A percentile compares a stretch with the other conserved stretches of the same genome.
Evolutionary conservation across 2,113 vertebrate species (phyloP).

Genomic region (Coturnix japonica): DNA sequence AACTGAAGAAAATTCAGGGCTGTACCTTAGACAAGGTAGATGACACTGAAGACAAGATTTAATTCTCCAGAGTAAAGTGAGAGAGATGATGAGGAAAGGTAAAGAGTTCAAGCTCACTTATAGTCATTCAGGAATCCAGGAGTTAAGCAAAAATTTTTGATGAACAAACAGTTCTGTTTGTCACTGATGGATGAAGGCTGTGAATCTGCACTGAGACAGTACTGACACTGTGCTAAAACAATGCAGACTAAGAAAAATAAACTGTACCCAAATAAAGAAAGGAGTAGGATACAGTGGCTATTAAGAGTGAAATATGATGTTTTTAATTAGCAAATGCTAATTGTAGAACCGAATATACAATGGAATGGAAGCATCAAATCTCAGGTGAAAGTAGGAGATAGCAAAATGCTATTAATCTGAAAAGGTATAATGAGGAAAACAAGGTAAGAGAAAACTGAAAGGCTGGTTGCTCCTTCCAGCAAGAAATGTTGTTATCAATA

Average conservation of each 20-base stretch:
- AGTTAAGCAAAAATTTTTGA: constrained; percentile 58
- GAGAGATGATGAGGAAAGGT: constrained; percentile 35
- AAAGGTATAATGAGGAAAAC: constrained; percentile 65
- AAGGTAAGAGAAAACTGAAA: constrained; percentile 59
- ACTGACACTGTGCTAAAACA: constrained; percentile 39
- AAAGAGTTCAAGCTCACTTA: constrained; percentile 60
- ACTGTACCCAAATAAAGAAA: constrained; percentile 36
- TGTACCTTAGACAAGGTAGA: neutral
- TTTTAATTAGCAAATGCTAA: constrained; percentile 72
- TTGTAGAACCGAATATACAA: constrained; percentile 46
- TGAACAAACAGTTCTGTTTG: constrained; percentile 53
- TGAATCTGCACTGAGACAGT: constrained; percentile 43
- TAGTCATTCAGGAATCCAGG: constrained; percentile 1
- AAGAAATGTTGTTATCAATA: constrained; percentile 62
- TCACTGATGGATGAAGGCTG: constrained; percentile 61
- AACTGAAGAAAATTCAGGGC: neutral
- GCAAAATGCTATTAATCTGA: constrained; percentile 64
- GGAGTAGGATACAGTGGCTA: constrained; percentile 33
- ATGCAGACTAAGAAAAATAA: constrained; percentile 52
- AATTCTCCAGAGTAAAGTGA: neutral
- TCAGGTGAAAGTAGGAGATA: constrained; percentile 67
- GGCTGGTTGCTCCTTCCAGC: constrained; percentile 67
- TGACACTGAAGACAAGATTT: neutral
- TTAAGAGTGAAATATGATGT: constrained; percentile 58
- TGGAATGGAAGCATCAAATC: constrained; percentile 37